Percentiles rank a stretch among this genome's conserved stretches.
Evolutionary conservation across 2,888 invertebrate genomes (phyloP).

Genomic region (Ectropis crepuscularia): DNA sequence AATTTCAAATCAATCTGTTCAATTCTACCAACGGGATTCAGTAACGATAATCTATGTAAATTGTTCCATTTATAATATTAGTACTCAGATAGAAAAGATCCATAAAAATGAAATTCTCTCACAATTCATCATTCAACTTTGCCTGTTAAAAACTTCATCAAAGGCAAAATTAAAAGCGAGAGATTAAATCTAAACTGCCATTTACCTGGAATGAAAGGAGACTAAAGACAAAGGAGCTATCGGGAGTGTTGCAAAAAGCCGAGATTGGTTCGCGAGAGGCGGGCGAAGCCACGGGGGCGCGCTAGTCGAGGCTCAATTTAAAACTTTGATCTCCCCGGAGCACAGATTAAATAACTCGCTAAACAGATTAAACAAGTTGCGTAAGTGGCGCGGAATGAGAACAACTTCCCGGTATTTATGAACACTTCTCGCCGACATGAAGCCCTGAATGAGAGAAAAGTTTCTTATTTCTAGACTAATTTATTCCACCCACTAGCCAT

Average conservation of each 20-base stretch:
- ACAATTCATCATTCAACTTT: conserved; percentile 25
- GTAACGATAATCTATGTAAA: not conserved
- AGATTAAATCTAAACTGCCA: conserved; percentile 49
- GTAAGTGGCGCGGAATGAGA: conserved; percentile 37
- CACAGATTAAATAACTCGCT: conserved; percentile 46
- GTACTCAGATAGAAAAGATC: too few relatives aligned
- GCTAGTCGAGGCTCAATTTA: conserved; percentile 33
- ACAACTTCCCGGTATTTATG: conserved; percentile 38
- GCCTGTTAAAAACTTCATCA: conserved; percentile 44
- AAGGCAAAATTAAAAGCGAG: conserved; percentile 50
- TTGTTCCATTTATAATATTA: not conserved
- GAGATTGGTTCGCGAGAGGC: conserved; percentile 22
- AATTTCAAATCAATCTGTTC: too few relatives aligned
- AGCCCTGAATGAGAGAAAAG: conserved; percentile 10
- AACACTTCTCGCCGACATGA: conserved; percentile 24
- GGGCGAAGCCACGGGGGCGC: conserved; percentile 2
- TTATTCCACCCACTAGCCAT: too few relatives aligned
- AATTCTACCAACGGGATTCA: too few relatives aligned
- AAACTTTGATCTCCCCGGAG: conserved; percentile 38
- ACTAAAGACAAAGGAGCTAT: conserved; percentile 38
- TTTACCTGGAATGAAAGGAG: conserved; percentile 35
- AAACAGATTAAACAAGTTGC: conserved; percentile 52
- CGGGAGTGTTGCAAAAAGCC: conserved; percentile 36
- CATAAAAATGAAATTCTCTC: not conserved
- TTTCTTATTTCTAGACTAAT: not conserved